A percentile compares a stretch with the other conserved stretches of the same genome.
These are phyloP conservation scores for Solenopsis invicta DNA, from an alignment of 1,140 invertebrate species.

Conservation along the genomic window DNA sequence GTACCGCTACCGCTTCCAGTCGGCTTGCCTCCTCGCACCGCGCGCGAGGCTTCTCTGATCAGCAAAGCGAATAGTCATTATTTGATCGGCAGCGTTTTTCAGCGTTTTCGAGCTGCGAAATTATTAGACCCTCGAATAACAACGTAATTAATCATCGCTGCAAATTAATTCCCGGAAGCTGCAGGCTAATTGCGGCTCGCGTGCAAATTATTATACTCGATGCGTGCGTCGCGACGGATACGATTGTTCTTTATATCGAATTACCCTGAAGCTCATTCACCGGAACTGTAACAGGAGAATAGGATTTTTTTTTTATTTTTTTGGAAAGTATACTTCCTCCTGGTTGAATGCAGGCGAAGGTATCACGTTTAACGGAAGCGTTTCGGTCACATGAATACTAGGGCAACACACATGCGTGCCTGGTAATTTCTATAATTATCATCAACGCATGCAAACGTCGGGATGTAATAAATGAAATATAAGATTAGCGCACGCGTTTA, in stretches of 20 bases:
- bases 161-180: slow-evolving; percentile 23
- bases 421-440: slow-evolving; percentile 29
- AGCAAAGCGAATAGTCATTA: background rate
- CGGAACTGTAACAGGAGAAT: slow-evolving; percentile 66
- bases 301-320: slow-evolving; percentile 34
- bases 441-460: slow-evolving; percentile 2
- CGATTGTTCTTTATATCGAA: slow-evolving; percentile 59
- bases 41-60: background rate
- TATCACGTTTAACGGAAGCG: slow-evolving; percentile 58
- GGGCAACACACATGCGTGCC: slow-evolving; percentile 26
- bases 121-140: background rate
- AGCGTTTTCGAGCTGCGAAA: background rate
- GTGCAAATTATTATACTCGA: background rate
- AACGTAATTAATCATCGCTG: background rate
- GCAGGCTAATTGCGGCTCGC: background rate
- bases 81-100: background rate
- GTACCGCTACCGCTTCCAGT: background rate
- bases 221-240: background rate
- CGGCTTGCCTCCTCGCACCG: background rate
- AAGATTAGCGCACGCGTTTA: background rate
- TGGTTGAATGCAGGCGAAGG: slow-evolving; percentile 43
- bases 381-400: slow-evolving; percentile 57
- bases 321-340: slow-evolving; percentile 33
- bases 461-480: slow-evolving; percentile 34
- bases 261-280: slow-evolving; percentile 52